Evolutionary conservation across 2,113 vertebrate genomes (phyloP), one percentile per base, ranked within the genome.

Genomic region (Dascyllus trimaculatus): DNA sequence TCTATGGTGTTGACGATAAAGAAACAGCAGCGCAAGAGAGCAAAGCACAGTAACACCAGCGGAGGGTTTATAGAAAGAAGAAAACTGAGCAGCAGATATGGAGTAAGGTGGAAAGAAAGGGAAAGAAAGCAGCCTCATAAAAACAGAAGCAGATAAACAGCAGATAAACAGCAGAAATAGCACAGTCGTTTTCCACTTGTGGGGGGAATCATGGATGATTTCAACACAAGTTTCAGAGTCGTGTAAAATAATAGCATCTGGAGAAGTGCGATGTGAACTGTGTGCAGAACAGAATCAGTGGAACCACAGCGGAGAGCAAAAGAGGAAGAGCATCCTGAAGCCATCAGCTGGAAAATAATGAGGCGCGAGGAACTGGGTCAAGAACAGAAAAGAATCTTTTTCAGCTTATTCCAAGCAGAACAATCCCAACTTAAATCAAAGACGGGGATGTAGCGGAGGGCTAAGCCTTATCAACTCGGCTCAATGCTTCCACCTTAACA

Each of bases 321-420:
- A 52, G 11, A 63, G 22, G 46, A 74, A 69, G 59, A 75, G 32
- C 14, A 4, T 72, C 18, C 60, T 49, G 24, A 72, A 54, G 49
- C 15, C 53, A 45, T 66, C 19, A 68, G 32, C n/a, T 17, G 15
- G 48, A 72, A 78, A 72, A 73, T 68, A 83, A 83, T 77, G 51
- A 68, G 57, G 26, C n/a, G 56, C 0, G 3, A 49, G 38, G 46
- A 82, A 60, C 11, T 75, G 66, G 72, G 72, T 75, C 51, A 81
- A 56, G 49, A 62, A 40, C 51, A 62, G 29, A 60, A 17, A 58
- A 14, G 17, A 46, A 14, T 21, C 24, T 24, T 35, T 46, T 67
- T 60, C 46, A 60, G 53, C 6, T 24, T 1, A 63, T 62, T 11
- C 58, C 43, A 21, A 52, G 7, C 19, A 43, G 29, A 64, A 58